These are phyloP conservation scores for Tolypeutes matacus DNA, from an alignment of 2,797 vertebrate genomes.

Conservation along the genomic window DNA sequence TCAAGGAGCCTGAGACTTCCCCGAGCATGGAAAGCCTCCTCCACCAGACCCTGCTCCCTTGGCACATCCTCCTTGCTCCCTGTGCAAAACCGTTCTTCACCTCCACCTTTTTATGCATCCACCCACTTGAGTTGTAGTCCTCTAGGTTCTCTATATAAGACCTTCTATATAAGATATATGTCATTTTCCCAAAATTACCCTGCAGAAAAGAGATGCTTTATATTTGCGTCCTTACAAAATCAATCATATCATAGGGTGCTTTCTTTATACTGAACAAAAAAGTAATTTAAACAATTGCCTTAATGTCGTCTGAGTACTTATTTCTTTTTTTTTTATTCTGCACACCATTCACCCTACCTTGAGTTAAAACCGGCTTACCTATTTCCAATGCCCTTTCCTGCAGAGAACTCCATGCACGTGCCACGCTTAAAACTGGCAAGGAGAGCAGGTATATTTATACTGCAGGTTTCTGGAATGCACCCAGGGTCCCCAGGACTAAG, in stretches of 20 bases:
- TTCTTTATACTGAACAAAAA: not conserved
- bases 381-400: not conserved
- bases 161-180: not conserved
- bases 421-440: not conserved
- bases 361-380: conserved; percentile 18
- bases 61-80: fast-evolving
- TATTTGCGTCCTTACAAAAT: not conserved
- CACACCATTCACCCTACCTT: not conserved
- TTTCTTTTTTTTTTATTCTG: not conserved
- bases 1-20: fast-evolving
- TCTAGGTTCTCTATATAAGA: not conserved
- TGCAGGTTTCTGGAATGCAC: not conserved
- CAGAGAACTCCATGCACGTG: not conserved
- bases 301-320: conserved; percentile 33
- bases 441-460: not conserved
- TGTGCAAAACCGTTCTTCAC: not conserved
- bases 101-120: not conserved
- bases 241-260: not conserved
- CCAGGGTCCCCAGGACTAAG: conserved; percentile 4
- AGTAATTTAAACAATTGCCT: not conserved
- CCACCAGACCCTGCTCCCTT: no score
- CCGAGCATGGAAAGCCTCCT: not conserved
- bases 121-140: not conserved
- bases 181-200: not conserved
- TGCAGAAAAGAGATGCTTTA: not conserved